phyloP scores from a whole-genome alignment of 2,113 vertebrate species.

The Myiozetetes cayanensis region DNA sequence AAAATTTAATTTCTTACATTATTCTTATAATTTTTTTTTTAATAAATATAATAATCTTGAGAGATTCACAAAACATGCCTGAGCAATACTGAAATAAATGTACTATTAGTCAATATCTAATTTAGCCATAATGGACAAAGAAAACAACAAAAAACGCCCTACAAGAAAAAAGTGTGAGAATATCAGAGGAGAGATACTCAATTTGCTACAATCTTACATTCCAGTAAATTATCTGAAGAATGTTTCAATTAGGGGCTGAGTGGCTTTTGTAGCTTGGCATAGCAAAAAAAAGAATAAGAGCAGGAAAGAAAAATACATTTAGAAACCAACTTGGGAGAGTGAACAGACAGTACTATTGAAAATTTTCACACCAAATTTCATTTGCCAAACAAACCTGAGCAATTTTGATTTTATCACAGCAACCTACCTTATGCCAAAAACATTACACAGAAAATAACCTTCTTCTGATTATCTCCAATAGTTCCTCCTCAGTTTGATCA shows the following conservation, averaged over 20 bases:
- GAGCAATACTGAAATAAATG: neutral
- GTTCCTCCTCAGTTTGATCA: neutral
- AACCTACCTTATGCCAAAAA: neutral
- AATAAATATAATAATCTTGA: neutral
- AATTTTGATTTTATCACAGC: neutral
- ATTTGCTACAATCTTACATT: neutral
- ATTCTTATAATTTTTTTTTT: neutral
- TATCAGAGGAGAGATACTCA: neutral
- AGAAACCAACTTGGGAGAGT: neutral
- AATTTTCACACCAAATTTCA: neutral
- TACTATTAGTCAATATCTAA: neutral
- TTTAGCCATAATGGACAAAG: neutral
- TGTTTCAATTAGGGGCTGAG: neutral
- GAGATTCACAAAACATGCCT: neutral
- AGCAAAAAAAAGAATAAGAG: neutral
- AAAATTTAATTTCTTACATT: neutral
- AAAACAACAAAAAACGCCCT: neutral
- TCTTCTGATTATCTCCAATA: neutral
- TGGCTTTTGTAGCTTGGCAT: neutral
- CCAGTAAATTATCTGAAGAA: neutral
- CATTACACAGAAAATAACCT: neutral
- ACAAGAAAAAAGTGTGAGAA: neutral
- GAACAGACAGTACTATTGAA: neutral
- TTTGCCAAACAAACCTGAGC: neutral
- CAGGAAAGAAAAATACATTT: neutral